Base-by-base conservation (phyloP, 2,888 invertebrate genomes). In the Euzophera pinguis region DNA sequence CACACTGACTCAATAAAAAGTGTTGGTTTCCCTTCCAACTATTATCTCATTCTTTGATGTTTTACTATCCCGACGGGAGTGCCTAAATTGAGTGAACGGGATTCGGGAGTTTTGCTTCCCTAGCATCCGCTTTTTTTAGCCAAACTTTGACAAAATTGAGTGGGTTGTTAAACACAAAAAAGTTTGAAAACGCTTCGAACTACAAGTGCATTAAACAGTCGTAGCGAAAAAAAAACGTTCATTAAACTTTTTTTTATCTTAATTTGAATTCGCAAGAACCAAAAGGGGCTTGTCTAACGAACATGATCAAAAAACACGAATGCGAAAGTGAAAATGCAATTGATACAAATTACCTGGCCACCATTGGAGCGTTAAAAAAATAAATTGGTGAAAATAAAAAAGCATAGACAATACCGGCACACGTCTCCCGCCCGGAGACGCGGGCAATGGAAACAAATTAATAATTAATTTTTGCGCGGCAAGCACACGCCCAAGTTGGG, bases 401-500 rank as follows among this genome's bases (percentile, higher is more conserved):
- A 62, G 61, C 71, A 74, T 72, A 78, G 80, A 76, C 75, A 74
- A 70, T 67, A 66, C 69, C 60, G 58, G 66, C 71, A 75, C 75
- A 75, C 73, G 70, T 73, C 78, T 71, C 71, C 71, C 42, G 42
- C 69, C 69, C 64, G 69, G 76, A 76, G 75, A 76, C 69, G 66
- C 66, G 71, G 71, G 77, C 75, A 74, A 78, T 79, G 81, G 81
- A 73, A 79, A 82, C 83, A 85, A 84, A 86, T 86, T 87, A 87
- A 85, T 86, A 76, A 85, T 88, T 86, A 86, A 86, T 88, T 89
- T 85, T 77, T 78, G 71, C 82, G 76, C 79, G 78, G 75, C 69
- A 71, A 76, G 68, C 75, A 65, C 73, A 69, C 73, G 69, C 68
- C 69, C 62, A 77, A 80, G 76, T 78, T 75, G 72, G 78, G 75